phyloP scores from a whole-genome alignment of 2,113 vertebrate genomes.

The Nothobranchius furzeri region DNA sequence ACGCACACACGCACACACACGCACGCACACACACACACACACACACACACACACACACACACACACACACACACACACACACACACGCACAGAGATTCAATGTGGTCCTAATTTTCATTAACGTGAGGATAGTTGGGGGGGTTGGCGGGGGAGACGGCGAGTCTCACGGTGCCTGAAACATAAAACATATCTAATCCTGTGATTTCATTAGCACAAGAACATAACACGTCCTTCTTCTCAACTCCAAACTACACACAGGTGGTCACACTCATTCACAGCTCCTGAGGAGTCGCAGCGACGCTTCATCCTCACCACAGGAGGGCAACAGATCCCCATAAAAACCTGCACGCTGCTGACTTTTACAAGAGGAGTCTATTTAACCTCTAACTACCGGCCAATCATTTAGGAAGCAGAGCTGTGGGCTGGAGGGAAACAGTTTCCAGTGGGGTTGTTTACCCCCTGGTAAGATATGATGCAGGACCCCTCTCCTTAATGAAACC shows the following conservation, averaged over 20 bases:
- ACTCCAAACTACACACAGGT: constrained; percentile 65
- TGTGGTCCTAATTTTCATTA: constrained; percentile 81
- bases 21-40: too few species aligned
- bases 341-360: constrained; percentile 37
- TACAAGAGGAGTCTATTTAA: constrained; percentile 60
- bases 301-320: constrained; percentile 57
- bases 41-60: too few species aligned
- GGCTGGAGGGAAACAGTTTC: constrained; percentile 62
- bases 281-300: constrained; percentile 23
- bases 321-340: constrained; percentile 66
- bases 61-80: too few species aligned
- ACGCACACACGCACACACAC: constrained; percentile 32
- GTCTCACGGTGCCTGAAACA: constrained; percentile 69
- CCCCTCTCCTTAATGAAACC: constrained; percentile 50
- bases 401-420: constrained; percentile 57
- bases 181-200: constrained; percentile 72
- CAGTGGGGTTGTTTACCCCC: constrained; percentile 49
- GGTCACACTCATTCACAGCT: constrained; percentile 34
- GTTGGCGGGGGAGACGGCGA: constrained; percentile 48
- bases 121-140: constrained; percentile 51
- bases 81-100: constrained; percentile 46
- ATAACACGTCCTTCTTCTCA: constrained; percentile 62
- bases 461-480: constrained; percentile 46
- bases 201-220: constrained; percentile 65
- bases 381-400: constrained; percentile 60